Conservation (phyloP, 2,888 invertebrate genomes). For the Andrena bucephala region DNA sequence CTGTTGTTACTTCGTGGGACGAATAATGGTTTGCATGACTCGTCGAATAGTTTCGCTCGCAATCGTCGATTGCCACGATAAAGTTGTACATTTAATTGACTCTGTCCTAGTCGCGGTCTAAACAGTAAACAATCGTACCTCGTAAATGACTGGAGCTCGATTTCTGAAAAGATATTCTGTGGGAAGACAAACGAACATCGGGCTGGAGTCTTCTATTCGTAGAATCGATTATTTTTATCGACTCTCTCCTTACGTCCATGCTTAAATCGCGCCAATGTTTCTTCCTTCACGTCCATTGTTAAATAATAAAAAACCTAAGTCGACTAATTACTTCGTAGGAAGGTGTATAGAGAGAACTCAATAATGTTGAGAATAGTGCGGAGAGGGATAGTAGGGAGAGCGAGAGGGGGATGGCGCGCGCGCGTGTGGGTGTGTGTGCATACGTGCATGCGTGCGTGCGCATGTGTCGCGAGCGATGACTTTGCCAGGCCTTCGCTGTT, state of each 20-base stretch:
- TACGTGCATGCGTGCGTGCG: too few relatives aligned
- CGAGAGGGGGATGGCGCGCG: too few relatives aligned
- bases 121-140: background rate
- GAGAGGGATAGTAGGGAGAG: too few relatives aligned
- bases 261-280: slow-evolving; percentile 1
- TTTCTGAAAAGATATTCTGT: slow-evolving; percentile 27
- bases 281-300: slow-evolving; percentile 1
- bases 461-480: too few relatives aligned
- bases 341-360: background rate
- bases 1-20: background rate
- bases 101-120: background rate
- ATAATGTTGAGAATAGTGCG: too few relatives aligned
- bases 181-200: slow-evolving; percentile 49
- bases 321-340: background rate
- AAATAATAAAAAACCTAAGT: too few relatives aligned
- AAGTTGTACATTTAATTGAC: slow-evolving; percentile 37
- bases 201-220: slow-evolving; percentile 18
- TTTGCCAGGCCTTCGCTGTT: too few relatives aligned
- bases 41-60: slow-evolving; percentile 4
- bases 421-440: too few relatives aligned
- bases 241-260: background rate
- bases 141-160: slow-evolving; percentile 27
- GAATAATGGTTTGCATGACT: background rate
- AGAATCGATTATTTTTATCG: background rate
- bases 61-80: slow-evolving; percentile 27